phyloP scores from a whole-genome alignment of 2,113 vertebrate genomes.

The Sialia sialis region DNA sequence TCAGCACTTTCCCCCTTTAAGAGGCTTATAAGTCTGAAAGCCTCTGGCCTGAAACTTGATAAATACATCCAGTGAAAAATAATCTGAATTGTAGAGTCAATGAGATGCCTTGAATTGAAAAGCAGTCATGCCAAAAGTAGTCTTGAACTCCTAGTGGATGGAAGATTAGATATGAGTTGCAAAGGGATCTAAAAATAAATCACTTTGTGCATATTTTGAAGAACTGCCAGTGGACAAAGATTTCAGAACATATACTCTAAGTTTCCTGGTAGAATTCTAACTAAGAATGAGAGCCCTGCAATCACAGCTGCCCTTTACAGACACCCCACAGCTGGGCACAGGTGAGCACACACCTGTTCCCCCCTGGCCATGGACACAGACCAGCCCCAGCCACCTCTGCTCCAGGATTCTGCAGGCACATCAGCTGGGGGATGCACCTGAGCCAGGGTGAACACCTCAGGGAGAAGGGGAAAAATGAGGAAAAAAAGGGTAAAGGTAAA shows the following conservation, averaged over 20 bases:
- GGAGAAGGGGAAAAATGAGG: not conserved
- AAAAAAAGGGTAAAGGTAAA: too few species aligned
- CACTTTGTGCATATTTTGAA: not conserved
- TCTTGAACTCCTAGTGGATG: not conserved
- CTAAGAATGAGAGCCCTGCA: not conserved
- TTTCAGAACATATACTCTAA: not conserved
- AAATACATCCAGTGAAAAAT: conserved; percentile 33
- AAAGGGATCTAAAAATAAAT: not conserved
- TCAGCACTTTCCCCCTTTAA: conserved; percentile 45
- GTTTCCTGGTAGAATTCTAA: not conserved
- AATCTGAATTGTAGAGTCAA: not conserved
- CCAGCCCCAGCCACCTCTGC: not conserved
- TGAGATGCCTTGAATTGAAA: conserved; percentile 1
- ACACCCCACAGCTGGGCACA: not conserved
- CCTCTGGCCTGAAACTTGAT: conserved; percentile 14
- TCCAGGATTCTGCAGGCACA: not conserved
- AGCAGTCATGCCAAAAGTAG: not conserved
- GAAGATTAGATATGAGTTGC: not conserved
- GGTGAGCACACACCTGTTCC: not conserved
- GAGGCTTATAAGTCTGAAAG: conserved; percentile 26
- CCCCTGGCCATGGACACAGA: too few species aligned
- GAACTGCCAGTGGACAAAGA: not conserved
- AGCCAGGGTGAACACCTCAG: not conserved
- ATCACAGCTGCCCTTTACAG: not conserved
- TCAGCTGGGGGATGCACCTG: not conserved